Base-by-base conservation (phyloP, 2,888 invertebrate species). In the Orchesellides sinensis region DNA sequence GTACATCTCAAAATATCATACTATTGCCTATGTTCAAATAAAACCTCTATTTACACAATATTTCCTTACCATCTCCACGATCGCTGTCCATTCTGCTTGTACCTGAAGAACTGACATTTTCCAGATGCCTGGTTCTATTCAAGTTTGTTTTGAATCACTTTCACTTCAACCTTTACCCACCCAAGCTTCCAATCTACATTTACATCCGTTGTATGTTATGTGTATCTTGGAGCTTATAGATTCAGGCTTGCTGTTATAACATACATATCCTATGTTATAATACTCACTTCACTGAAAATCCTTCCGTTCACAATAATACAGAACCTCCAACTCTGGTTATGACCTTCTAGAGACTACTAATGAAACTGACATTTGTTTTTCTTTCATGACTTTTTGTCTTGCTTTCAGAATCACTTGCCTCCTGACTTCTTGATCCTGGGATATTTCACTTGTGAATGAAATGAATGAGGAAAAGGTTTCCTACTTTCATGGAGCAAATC, bases 71-170 rank as follows among this genome's bases (percentile, higher is more conserved):
- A 84, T 73, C 65, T 84, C 84, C 35, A 84, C 84, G 14, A 84
- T 81, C 56, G 84, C 84, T n/a, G 84, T 74, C 84, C 84, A 84
- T 73, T 84, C 84, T 21, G 84, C 84, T 68, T 84, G 84, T 19
- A 84, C 81, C 80, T 84, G 84, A 19, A 84, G 63, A 14, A 84
- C 79, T 29, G 84, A 84, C 84, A 84, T 84, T 84, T 59, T 80
- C 73, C 68, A 80, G 80, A 73, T 66, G 70, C 45, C 66, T 29
- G 25, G 25, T 4, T 35, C 49, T 65, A 63, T n/a, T 14, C 52
- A 27, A 27, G 10, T 49, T 66, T 49, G 23, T 17, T n/a, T 66
- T 45, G 25, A 45, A 12, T 10, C 40, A 52, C 54, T 49, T 69
- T 52, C 29, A 47, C 32, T 52, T 49, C 17, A 21, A 32, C 32